Base-by-base conservation (phyloP, 2,888 invertebrate genomes). In the Calephelis perditalis region DNA sequence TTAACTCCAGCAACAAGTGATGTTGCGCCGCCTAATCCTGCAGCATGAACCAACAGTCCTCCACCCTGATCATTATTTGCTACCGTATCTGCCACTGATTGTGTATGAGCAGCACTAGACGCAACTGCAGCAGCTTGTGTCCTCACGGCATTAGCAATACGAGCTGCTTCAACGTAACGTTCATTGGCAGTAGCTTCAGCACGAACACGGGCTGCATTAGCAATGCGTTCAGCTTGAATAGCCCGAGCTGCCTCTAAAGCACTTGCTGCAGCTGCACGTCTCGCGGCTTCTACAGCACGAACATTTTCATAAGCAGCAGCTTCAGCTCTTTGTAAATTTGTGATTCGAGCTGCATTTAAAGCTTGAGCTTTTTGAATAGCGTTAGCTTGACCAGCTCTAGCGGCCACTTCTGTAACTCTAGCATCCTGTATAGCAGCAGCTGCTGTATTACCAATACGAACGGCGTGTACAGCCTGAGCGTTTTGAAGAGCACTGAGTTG, bases 401-500 rank as follows among this genome's bases (percentile, higher is more conserved):
- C 89, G 4, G 86, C 86, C 0, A 81, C 84, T 66, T 90, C 89
- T 3, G 86, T 73, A 36, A 78, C 82, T 9, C 88, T 84, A 1
- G 89, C 89, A 0, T 86, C 86, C 59, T 88, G 87, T 66, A 90
- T 89, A 37, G 86, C 89, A 26, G 86, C 86, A 12, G 86, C 86
- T 43, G 89, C 89, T 0, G 87, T 76, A 70, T 88, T 84, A 11
- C 81, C 86, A 68, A 89, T 86, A 62, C 85, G 82, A 7, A 86
- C 76, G 2, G 81, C 89, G 26, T 86, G 87, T 7, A 79, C 86
- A 10, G 89, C 89, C 62, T 88, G 89, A 0, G 89, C 88, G 70
- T 88, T 88, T 65, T 89, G 88, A 67, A 88, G 87, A 46, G 88
- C 87, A 63, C 84, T 86, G 56, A 89, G 82, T 59, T 87, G 89